Base-by-base conservation (phyloP, 2,888 invertebrate species). In the Lithophane ornitopus region DNA sequence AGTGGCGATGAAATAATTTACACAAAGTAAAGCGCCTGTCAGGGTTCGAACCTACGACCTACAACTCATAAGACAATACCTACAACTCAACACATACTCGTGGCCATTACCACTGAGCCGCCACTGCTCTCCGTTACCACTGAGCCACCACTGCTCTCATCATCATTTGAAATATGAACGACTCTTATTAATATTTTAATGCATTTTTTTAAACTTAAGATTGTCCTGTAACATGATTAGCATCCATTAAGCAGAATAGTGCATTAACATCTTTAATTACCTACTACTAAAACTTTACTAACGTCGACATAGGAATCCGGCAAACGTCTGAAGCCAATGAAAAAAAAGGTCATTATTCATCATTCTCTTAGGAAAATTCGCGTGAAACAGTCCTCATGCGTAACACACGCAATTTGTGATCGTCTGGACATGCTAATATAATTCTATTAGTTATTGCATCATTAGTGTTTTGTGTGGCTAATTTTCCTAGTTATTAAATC, bases 331-430 rank as follows among this genome's bases (percentile, higher is more conserved):
- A n/a, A 49, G 19, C 9, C 7, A 52, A 70, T 4, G 46, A 75
- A 76, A 79, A 80, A 76, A 65, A 65, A 52, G 0, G 46, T n/a
- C 12, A 65, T 78, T 59, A 72, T 58, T 54, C 34, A 70, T 75
- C 19, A 65, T 70, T 78, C 16, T 69, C 52, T 56, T 58, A 78
- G 16, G 19, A 80, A 76, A 63, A 68, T 81, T 78, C 49, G 74
- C 76, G 79, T 82, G 65, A 2, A 79, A 54, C 12, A 41, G 73
- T 44, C 69, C 28, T 77, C 68, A 79, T 54, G 82, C 82, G 77
- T 76, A 66, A 63, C 70, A n/a, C 86, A 86, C 80, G 86, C 82
- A 71, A 85, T 56, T 78, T 66, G 61, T 84, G 72, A 81, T 85
- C 71, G 81, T 34, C 71, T 67, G 41, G 54, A 63, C 69, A 69